These are phyloP conservation scores for Cyrtonyx montezumae DNA, from an alignment of 2,113 vertebrate genomes.

Conservation along the genomic window DNA sequence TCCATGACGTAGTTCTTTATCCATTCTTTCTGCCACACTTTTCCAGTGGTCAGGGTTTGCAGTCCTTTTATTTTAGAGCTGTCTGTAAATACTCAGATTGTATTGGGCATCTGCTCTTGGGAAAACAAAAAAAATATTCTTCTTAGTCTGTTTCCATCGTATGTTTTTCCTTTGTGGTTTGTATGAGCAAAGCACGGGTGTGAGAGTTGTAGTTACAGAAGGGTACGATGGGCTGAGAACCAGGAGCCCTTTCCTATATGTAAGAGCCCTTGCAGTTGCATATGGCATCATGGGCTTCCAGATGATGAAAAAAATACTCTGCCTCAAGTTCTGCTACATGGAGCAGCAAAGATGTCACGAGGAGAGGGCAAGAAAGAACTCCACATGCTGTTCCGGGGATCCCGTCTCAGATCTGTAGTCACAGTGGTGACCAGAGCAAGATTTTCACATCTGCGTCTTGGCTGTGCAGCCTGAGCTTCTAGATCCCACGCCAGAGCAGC, in stretches of 20 bases:
- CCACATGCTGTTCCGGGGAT: rapidly evolving
- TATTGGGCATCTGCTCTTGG: neutral
- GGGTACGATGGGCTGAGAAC: neutral
- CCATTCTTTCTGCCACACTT: neutral
- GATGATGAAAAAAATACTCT: neutral
- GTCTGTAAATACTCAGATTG: neutral
- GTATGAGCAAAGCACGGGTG: neutral
- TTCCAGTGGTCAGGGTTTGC: neutral
- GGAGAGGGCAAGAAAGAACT: neutral
- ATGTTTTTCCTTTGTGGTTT: rapidly evolving
- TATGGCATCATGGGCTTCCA: neutral
- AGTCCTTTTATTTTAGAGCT: neutral
- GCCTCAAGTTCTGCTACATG: neutral
- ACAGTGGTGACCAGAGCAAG: neutral
- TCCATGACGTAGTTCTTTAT: neutral
- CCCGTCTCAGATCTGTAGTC: neutral
- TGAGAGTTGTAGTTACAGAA: neutral
- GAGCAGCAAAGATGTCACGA: neutral
- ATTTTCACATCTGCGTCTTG: neutral
- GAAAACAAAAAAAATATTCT: neutral
- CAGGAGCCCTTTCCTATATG: neutral
- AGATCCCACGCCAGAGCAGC: neutral
- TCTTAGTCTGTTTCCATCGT: neutral
- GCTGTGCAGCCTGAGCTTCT: rapidly evolving
- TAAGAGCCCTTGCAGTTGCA: neutral